A percentile compares a stretch with the other conserved stretches of the same genome.
These are phyloP conservation scores for Copidosoma floridanum DNA, from an alignment of 1,140 invertebrate species.

Conservation along the genomic window DNA sequence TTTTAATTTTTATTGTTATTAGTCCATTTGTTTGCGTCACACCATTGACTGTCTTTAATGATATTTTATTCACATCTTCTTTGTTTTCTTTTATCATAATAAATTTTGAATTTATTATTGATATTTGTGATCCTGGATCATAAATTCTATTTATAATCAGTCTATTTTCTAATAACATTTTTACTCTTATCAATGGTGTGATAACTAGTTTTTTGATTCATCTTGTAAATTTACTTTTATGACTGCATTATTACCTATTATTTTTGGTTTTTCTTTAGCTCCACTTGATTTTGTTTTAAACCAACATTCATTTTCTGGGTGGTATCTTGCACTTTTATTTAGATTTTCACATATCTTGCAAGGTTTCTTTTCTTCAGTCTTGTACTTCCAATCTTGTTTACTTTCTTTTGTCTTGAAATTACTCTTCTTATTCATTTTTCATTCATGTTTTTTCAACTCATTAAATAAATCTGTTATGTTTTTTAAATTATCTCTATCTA, in stretches of 20 bases:
- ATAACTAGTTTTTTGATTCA: slow-evolving; percentile 26
- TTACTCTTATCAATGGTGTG: slow-evolving; percentile 29
- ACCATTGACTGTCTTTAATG: too few species aligned
- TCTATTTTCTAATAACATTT: slow-evolving; percentile 20
- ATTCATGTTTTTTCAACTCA: slow-evolving; percentile 2
- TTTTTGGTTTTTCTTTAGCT: slow-evolving; percentile 1
- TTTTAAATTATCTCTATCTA: neutral
- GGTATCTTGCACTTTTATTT: slow-evolving; percentile 27
- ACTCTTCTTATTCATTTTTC: neutral
- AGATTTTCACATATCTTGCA: slow-evolving; percentile 22
- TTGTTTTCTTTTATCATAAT: too few species aligned
- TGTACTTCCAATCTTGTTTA: slow-evolving; percentile 7
- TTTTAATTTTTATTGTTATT: too few species aligned
- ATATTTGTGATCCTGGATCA: too few species aligned
- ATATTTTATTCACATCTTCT: too few species aligned
- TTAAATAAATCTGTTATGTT: too few species aligned
- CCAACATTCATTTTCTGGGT: slow-evolving; percentile 25
- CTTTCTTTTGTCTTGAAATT: neutral
- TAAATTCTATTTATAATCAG: slow-evolving; percentile 9
- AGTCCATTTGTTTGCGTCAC: too few species aligned
- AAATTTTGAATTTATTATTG: too few species aligned
- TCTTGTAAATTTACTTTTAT: slow-evolving; percentile 21
- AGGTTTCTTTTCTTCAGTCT: slow-evolving; percentile 18
- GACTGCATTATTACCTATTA: slow-evolving; percentile 16
- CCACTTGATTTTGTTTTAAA: slow-evolving; percentile 24